Evolutionary conservation across 2,888 invertebrate genomes (phyloP), one percentile per base, ranked within the genome.

Genomic region (Dastarcus helophoroides): DNA sequence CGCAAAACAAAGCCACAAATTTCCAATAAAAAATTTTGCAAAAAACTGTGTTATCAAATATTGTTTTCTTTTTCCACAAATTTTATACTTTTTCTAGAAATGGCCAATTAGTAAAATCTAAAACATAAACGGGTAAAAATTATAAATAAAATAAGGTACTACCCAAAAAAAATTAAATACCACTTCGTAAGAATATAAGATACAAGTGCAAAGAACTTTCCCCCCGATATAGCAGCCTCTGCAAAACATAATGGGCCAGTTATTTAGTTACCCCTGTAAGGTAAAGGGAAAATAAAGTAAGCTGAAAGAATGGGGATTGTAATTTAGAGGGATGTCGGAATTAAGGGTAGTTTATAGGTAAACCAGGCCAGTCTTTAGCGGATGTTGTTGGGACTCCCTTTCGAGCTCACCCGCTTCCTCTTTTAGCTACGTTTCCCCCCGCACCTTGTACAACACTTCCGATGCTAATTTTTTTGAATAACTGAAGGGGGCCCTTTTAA

Each of bases 311-410:
- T 62, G 57, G 60, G 61, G 61, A 58, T 60, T 60, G 62, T 62
- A 63, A 63, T 63, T 63, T 62, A 63, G 63, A 62, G 62, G 63
- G 62, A 62, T 63, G 63, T 62, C 51, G 58, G 62, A 60, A 63
- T 63, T 63, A 63, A 61, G 62, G 63, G 62, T 62, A 62, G 62
- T 63, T 63, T 63, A 63, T 63, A 63, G 62, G 62, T 61, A 58
- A 61, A 60, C 60, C 60, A 56, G 58, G 43, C 56, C 53, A 49
- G 56, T 58, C 57, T 56, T 57, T 54, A 54, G 51, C 54, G 54
- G 54, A 54, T 53, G 44, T 42, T 42, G 44, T 42, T 42, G 44
- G 41, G 43, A 43, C 42, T 36, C 45, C 44, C 48, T 44, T 42
- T 26, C 26, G 10, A 10, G 13, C 10, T 26, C 6, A 19, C 19